Base-by-base conservation (phyloP, 2,797 vertebrate genomes). In the Fundulus diaphanus region DNA sequence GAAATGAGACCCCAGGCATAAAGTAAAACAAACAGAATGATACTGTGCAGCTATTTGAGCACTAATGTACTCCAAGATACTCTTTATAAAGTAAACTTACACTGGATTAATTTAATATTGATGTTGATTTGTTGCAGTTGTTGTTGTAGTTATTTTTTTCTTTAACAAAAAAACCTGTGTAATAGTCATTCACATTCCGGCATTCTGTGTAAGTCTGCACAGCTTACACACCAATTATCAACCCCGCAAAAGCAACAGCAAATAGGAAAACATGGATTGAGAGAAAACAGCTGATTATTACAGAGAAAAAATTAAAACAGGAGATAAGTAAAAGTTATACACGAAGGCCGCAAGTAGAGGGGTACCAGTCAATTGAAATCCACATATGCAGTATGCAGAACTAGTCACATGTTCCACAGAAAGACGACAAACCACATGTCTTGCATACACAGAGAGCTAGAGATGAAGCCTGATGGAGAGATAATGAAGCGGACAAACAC, bases 341-440 rank as follows among this genome's bases (percentile, higher is more conserved):
- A 67, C 46, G 42, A 75, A 61, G 76, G 80, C 82, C 69, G 46
- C 73, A 88, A 88, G 88, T 86, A 87, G 72, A 48, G 57, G 67
- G 70, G 16, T n/a, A 11, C 2, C 7, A 22, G 20, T 65, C 65
- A 44, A 77, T 74, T 77, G 56, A 63, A 71, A 80, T 80, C 77
- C 66, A 77, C 52, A 85, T 79, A 73, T 70, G n/a, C n/a, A n/a
- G n/a, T n/a, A 59, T 74, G 68, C 74, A 74, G 48, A 74, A 13
- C 54, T 73, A 79, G 83, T 86, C 37, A 48, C 76, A 75, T 48
- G 72, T 78, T 84, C 77, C 70, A 68, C 74, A 65, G 56, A 71
- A 67, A 33, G 52, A 52, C 48, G 80, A 79, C 16, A 68, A 69
- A 70, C 35, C 72, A 40, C 35, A 22, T 18, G 57, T 27, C 37